A percentile compares a stretch with the other conserved stretches of the same genome.
phyloP scores from a whole-genome alignment of 2,888 invertebrate genomes.

The Lasioglossum leucozonium region DNA sequence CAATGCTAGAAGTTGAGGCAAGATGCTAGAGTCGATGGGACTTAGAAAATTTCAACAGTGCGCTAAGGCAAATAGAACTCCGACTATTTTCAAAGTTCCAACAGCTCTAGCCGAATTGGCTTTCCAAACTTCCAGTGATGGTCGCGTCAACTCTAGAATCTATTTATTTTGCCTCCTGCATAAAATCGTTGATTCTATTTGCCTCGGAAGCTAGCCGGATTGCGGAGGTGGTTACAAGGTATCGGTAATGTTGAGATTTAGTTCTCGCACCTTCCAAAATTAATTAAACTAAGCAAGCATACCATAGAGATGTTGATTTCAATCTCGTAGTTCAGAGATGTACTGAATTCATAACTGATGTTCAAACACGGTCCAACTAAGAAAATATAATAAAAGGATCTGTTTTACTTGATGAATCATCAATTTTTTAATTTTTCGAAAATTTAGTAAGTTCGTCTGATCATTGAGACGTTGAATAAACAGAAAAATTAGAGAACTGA shows the following conservation, averaged over 20 bases:
- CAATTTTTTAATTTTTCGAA: not conserved
- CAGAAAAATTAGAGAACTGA: not conserved
- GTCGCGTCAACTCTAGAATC: not conserved
- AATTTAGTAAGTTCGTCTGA: not conserved
- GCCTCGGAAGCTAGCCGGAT: not conserved
- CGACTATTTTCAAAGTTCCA: constrained; percentile 1
- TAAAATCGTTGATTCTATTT: not conserved
- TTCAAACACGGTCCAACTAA: not conserved
- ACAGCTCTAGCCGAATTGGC: not conserved
- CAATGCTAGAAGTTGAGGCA: not conserved
- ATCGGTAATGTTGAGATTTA: not conserved
- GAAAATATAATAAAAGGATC: not conserved
- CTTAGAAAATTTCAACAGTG: not conserved
- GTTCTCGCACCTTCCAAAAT: not conserved
- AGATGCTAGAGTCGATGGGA: not conserved
- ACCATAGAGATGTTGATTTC: not conserved
- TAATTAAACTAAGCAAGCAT: not conserved
- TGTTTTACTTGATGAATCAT: not conserved
- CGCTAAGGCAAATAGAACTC: not conserved
- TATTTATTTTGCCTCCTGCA: not conserved
- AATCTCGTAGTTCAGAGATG: not conserved
- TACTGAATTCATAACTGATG: not conserved
- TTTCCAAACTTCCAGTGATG: not conserved
- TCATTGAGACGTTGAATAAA: not conserved
- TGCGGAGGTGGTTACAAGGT: not conserved